These are phyloP conservation scores for Luperina nickerlii DNA, from an alignment of 2,888 invertebrate species.

Conservation along the genomic window DNA sequence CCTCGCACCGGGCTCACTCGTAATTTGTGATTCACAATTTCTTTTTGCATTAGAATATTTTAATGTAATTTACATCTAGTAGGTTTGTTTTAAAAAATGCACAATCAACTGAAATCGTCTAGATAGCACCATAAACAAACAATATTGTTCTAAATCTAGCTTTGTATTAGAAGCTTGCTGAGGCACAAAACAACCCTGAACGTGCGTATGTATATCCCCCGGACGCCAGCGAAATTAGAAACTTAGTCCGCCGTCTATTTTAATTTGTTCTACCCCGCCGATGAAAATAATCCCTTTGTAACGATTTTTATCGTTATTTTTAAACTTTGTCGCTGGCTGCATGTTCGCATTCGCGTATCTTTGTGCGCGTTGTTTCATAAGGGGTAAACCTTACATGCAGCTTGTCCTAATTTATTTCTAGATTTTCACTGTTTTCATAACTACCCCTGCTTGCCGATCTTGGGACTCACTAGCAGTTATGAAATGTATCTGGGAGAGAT, in stretches of 20 bases:
- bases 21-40: conserved; percentile 26
- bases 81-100: conserved; percentile 5
- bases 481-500: neutral
- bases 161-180: conserved; percentile 33
- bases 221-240: conserved; percentile 56
- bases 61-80: conserved; percentile 19
- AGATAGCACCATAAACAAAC: conserved; percentile 25
- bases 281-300: conserved; percentile 79
- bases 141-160: conserved; percentile 21
- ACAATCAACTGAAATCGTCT: conserved; percentile 3
- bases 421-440: neutral
- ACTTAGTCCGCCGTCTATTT: conserved; percentile 71
- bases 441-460: neutral
- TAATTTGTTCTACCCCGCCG: conserved; percentile 74
- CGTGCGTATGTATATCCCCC: conserved; percentile 39
- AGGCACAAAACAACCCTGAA: conserved; percentile 43
- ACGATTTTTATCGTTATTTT: conserved; percentile 84
- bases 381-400: conserved; percentile 3
- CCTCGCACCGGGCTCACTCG: conserved; percentile 11
- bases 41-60: conserved; percentile 17
- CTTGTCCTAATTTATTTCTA: neutral
- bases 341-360: conserved; percentile 50
- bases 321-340: conserved; percentile 67
- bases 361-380: conserved; percentile 5
- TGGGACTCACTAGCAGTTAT: neutral